Conservation (phyloP, 2,797 vertebrate species). For the Diplodus puntazzo region DNA sequence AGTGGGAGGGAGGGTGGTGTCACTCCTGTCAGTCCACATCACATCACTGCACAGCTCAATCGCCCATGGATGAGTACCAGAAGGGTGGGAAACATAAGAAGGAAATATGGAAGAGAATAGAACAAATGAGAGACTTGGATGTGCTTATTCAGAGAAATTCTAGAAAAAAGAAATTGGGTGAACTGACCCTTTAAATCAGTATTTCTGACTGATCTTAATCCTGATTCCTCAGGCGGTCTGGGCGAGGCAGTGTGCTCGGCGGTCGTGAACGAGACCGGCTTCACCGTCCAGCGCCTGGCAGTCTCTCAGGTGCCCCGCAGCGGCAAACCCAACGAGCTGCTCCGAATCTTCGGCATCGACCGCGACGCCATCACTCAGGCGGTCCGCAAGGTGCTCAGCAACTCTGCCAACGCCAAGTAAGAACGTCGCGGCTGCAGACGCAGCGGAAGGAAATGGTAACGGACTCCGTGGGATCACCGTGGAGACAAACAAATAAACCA, state of each 20-base stretch:
- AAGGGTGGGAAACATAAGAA: conserved; percentile 2
- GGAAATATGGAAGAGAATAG: not conserved
- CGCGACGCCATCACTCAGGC: conserved; percentile 83
- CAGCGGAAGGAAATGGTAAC: conserved; percentile 3
- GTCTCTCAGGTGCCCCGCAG: conserved; percentile 85
- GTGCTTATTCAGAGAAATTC: not conserved
- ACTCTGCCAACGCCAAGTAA: conserved; percentile 79
- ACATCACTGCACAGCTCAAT: conserved; percentile 24
- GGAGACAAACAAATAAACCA: conserved; percentile 57
- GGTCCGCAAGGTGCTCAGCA: conserved; percentile 81
- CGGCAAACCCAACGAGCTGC: conserved; percentile 84
- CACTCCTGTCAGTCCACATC: conserved; percentile 56
- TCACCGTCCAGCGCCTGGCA: conserved; percentile 84
- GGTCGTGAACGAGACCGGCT: conserved; percentile 83
- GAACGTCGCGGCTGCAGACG: not conserved
- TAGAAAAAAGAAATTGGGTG: not conserved
- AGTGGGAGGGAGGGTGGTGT: conserved; percentile 33
- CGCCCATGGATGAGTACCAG: conserved; percentile 16
- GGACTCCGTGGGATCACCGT: conserved; percentile 51
- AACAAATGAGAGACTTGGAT: not conserved
- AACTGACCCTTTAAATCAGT: not conserved
- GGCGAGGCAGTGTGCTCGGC: conserved; percentile 88
- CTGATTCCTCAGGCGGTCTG: conserved; percentile 84
- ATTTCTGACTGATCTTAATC: conserved; percentile 17
- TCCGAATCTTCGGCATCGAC: conserved; percentile 86